Base-by-base conservation (phyloP, 2,113 vertebrate species). In the Leucoraja erinaceus region DNA sequence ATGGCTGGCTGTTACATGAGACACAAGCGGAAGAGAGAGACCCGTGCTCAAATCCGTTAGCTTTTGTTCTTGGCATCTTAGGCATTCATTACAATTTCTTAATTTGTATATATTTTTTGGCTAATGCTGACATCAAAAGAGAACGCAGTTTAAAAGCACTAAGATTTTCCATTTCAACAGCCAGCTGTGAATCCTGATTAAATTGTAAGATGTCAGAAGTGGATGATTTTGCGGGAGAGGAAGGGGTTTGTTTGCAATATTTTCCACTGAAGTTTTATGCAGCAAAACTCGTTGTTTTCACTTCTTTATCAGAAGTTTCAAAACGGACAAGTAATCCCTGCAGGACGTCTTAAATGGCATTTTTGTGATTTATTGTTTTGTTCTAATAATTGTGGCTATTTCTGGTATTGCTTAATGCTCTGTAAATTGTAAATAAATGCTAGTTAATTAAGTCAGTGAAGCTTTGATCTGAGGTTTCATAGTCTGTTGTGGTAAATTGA, bases 401-500 rank as follows among this genome's bases (percentile, higher is more conserved):
- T 86, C 83, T 86, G 25, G n/a, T n/a, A 86, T n/a, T 61, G 83
- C 56, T 86, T 31, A n/a, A 63, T 86, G 83, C 61, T 86, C 83
- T 63, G 28, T 88, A 33, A 63, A 88, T 88, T 63, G 61, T 88
- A 63, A 86, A 88, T 88, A 88, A 88, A 63, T 66, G 59, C 61
- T 63, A 18, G 56, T 31, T 88, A 88, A 63, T 88, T 88, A 88
- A 63, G 59, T n/a, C 83, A 63, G 59, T 88, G 61, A 63, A 88
- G n/a, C 83, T 63, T 88, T 88, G 28, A 31, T 66, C 59, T 88
- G 59, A n/a, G 83, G 59, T 63, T 88, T 88, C 83, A 63, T 31
- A 63, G 12, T 88, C 83, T 18, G 59, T 5, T 66, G 8, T 88
- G n/a, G 12, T 14, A 63, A 63, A 14, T 63, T 88, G 83, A 88